Conservation (phyloP, 2,888 invertebrate species). For the Agriopis marginaria region DNA sequence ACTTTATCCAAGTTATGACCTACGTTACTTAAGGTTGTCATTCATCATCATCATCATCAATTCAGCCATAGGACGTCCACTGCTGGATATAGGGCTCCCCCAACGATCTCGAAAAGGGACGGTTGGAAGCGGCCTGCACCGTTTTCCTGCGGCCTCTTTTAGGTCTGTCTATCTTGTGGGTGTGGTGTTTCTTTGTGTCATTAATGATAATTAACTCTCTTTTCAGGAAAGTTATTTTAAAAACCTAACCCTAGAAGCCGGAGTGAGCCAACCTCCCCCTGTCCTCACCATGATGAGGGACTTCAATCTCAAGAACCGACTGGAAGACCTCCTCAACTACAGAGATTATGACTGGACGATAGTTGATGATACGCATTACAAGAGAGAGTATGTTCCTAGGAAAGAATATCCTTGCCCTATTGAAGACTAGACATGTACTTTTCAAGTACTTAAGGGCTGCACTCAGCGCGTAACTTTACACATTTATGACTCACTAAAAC, state of each 20-base stretch:
- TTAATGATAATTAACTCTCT: not conserved
- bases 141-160: too few relatives aligned
- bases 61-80: too few relatives aligned
- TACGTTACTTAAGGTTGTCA: too few relatives aligned
- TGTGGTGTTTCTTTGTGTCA: too few relatives aligned
- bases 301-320: conserved; percentile 70
- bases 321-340: conserved; percentile 76
- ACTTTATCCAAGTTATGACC: too few relatives aligned
- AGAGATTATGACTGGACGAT: conserved; percentile 75
- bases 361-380: conserved; percentile 63
- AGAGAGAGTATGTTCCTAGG: conserved; percentile 66
- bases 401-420: conserved; percentile 64
- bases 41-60: too few relatives aligned
- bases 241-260: conserved; percentile 71
- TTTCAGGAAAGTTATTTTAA: conserved; percentile 75
- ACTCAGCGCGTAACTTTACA: too few relatives aligned
- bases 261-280: conserved; percentile 63
- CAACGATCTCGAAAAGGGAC: too few relatives aligned
- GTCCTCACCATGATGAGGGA: conserved; percentile 71
- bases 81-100: too few relatives aligned
- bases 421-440: conserved; percentile 42
- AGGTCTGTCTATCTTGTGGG: too few relatives aligned
- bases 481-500: too few relatives aligned
- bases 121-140: too few relatives aligned
- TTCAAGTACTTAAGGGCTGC: not conserved